A percentile compares a stretch with the other conserved stretches of the same genome.
phyloP scores from a whole-genome alignment of 2,797 vertebrate genomes.

The Falco cherrug region DNA sequence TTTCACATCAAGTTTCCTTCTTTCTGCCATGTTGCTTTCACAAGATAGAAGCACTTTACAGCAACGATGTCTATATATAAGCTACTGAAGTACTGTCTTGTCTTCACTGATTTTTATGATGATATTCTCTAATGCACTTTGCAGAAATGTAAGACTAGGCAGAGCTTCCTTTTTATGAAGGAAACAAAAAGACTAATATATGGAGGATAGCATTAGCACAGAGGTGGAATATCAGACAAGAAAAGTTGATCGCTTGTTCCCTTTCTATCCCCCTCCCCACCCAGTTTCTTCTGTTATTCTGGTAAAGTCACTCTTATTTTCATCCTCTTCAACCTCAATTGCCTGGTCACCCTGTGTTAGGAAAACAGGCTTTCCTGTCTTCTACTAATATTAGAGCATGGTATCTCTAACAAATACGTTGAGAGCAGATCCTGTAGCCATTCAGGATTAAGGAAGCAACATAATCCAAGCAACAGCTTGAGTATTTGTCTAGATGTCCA shows the following conservation, averaged over 20 bases:
- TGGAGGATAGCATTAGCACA: not conserved
- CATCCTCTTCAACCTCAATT: not conserved
- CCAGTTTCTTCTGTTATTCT: not conserved
- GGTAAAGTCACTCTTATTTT: constrained; percentile 20
- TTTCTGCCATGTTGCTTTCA: constrained; percentile 51
- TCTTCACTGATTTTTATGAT: constrained; percentile 59
- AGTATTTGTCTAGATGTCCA: not conserved
- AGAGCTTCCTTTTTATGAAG: constrained; percentile 43
- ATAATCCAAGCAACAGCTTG: not conserved
- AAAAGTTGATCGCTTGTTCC: not conserved
- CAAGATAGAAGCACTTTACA: constrained; percentile 31
- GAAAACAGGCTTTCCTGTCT: not conserved
- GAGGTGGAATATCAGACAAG: not conserved
- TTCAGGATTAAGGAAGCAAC: not conserved
- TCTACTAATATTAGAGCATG: not conserved
- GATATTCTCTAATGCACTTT: constrained; percentile 53
- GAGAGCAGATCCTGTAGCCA: not conserved
- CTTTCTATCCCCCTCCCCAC: not conserved
- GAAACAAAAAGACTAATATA: constrained; percentile 42
- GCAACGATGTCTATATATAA: constrained; percentile 28
- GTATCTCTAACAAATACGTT: not conserved
- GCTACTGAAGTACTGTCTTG: constrained; percentile 32
- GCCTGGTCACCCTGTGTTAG: not conserved
- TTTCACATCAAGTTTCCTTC: not conserved
- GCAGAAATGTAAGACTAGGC: not conserved